A percentile compares a stretch with the other conserved stretches of the same genome.
Conservation (phyloP, 2,888 invertebrate species). For the Nephrotoma flavescens region DNA sequence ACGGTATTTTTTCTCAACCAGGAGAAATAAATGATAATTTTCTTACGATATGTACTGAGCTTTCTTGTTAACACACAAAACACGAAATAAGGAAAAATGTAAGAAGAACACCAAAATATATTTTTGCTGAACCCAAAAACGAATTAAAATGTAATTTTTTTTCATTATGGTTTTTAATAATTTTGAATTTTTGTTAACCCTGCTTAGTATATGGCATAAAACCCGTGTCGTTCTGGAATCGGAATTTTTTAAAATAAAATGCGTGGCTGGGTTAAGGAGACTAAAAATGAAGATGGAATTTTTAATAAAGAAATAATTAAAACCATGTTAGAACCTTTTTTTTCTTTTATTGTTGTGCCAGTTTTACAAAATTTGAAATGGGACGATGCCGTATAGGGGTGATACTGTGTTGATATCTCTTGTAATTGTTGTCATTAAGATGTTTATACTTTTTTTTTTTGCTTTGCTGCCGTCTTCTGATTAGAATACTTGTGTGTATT, state of each 20-base stretch:
- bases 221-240: background rate
- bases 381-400: background rate
- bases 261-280: background rate
- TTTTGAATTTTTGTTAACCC: background rate
- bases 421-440: background rate
- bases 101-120: background rate
- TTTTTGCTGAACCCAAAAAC: background rate
- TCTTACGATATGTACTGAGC: background rate
- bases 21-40: background rate
- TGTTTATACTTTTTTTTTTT: background rate
- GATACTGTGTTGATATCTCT: background rate
- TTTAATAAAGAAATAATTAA: background rate
- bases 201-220: background rate
- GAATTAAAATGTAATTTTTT: background rate
- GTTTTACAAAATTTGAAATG: background rate
- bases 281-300: background rate
- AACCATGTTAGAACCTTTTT: background rate
- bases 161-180: background rate
- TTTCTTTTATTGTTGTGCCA: background rate
- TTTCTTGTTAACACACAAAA: background rate
- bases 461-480: background rate
- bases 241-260: background rate
- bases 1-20: background rate
- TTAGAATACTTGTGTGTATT: background rate
- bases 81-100: background rate